phyloP scores from a whole-genome alignment of 64 coral and sea anemone genomes.

The Montipora efflorescens region DNA sequence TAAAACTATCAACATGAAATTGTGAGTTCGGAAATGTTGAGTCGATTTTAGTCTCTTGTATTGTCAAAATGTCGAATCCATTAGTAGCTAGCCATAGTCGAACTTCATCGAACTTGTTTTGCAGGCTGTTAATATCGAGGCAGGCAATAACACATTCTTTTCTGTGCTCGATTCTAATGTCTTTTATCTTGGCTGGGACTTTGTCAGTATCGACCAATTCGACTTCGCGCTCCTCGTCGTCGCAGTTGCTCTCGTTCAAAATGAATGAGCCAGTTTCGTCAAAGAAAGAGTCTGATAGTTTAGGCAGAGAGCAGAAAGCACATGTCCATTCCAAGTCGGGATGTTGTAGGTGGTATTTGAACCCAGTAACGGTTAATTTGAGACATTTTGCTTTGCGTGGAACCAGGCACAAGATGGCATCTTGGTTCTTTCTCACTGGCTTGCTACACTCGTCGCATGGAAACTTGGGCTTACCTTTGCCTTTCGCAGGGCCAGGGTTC shows the following conservation, averaged over 20 bases:
- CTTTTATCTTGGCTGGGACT: slow-evolving; percentile 32
- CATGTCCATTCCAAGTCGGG: slow-evolving; percentile 37
- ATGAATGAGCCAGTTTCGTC: too few species aligned
- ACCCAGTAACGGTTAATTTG: not conserved
- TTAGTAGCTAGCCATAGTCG: slow-evolving; percentile 35
- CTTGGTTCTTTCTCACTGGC: slow-evolving; percentile 39
- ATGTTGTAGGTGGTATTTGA: slow-evolving; percentile 26
- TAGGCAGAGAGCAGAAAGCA: slow-evolving; percentile 53
- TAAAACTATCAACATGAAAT: slow-evolving; percentile 69
- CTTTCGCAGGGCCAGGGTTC: slow-evolving; percentile 51
- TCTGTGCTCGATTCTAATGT: slow-evolving; percentile 39
- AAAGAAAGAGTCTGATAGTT: slow-evolving; percentile 48
- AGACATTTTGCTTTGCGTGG: slow-evolving; percentile 42
- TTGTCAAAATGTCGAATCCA: slow-evolving; percentile 34
- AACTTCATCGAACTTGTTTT: slow-evolving; percentile 54
- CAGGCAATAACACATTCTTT: slow-evolving; percentile 54
- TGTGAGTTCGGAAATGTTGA: slow-evolving; percentile 51
- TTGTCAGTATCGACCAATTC: slow-evolving; percentile 30
- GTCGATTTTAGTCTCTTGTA: slow-evolving; percentile 69
- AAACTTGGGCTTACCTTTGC: slow-evolving; percentile 19
- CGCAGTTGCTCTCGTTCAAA: too few species aligned
- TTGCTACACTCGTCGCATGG: slow-evolving; percentile 43
- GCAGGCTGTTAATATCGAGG: slow-evolving; percentile 24
- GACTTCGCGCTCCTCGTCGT: not conserved
- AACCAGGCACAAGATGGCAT: slow-evolving; percentile 56